Evolutionary conservation across 2,113 vertebrate genomes (phyloP).

Genomic region (Gavia stellata): DNA sequence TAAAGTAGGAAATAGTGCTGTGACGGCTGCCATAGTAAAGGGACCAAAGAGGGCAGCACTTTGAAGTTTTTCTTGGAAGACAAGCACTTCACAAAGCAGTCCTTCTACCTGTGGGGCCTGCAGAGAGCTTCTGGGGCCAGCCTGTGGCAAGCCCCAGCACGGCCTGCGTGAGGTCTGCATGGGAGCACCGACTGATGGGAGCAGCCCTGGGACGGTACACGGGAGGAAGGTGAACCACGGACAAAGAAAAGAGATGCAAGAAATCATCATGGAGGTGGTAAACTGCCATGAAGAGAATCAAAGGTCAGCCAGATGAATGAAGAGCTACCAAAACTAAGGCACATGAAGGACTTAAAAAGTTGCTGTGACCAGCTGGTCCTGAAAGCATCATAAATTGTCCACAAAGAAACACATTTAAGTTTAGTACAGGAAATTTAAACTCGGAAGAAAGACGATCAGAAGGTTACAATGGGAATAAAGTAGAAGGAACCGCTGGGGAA

Average conservation of each 20-base stretch:
- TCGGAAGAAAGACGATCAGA: neutral
- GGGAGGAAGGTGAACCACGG: rapidly evolving
- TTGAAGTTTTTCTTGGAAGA: neutral
- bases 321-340: neutral
- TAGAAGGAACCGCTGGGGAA: neutral
- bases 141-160: neutral
- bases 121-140: neutral
- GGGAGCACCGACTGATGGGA: rapidly evolving
- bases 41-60: neutral
- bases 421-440: neutral
- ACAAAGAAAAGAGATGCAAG: neutral
- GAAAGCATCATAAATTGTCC: neutral
- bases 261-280: neutral
- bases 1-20: neutral
- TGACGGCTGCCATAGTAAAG: rapidly evolving
- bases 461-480: neutral
- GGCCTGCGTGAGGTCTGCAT: neutral
- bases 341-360: neutral
- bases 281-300: neutral
- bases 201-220: neutral
- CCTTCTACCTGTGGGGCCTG: neutral
- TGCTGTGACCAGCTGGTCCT: neutral
- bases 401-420: neutral
- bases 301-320: neutral
- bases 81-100: neutral